Percentiles rank a stretch among this genome's conserved stretches.
These are phyloP conservation scores for Catharus ustulatus DNA, from an alignment of 2,797 vertebrate genomes.

Conservation along the genomic window DNA sequence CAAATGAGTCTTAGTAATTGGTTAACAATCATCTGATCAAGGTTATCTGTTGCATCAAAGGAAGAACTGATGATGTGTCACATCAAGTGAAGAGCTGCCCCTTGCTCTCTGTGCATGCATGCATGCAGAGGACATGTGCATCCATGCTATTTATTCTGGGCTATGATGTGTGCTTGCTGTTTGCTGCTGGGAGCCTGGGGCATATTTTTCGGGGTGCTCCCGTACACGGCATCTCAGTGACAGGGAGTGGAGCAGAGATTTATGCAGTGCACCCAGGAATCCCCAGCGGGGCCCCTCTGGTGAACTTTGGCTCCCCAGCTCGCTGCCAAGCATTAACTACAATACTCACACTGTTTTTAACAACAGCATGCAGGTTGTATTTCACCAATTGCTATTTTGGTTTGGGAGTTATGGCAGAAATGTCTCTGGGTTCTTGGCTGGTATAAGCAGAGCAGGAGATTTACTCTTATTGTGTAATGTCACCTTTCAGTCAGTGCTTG, in stretches of 20 bases:
- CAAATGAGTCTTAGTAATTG: not conserved
- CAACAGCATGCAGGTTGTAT: constrained; percentile 76
- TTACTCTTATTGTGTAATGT: constrained; percentile 70
- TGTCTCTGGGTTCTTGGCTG: constrained; percentile 58
- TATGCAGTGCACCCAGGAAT: constrained; percentile 37
- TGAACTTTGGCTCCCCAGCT: constrained; percentile 55
- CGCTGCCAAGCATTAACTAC: constrained; percentile 77
- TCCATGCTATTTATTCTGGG: not conserved
- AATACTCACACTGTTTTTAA: constrained; percentile 79
- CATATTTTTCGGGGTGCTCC: not conserved
- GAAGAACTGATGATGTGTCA: not conserved
- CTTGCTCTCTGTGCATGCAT: rapidly evolving
- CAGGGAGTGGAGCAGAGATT: not conserved
- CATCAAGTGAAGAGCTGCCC: not conserved
- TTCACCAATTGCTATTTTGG: constrained; percentile 78
- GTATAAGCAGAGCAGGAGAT: constrained; percentile 9
- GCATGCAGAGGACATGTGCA: not conserved
- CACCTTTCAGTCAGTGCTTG: constrained; percentile 70
- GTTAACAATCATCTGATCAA: not conserved
- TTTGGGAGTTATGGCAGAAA: constrained; percentile 71
- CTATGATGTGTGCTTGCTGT: not conserved
- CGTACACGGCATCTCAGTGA: not conserved
- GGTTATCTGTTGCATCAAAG: not conserved
- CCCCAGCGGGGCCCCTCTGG: constrained; percentile 28
- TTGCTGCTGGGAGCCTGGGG: not conserved